A percentile compares a stretch with the other conserved stretches of the same genome.
Evolutionary conservation across 2,888 invertebrate genomes (phyloP).

Genomic region (Microctonus hyperodae): DNA sequence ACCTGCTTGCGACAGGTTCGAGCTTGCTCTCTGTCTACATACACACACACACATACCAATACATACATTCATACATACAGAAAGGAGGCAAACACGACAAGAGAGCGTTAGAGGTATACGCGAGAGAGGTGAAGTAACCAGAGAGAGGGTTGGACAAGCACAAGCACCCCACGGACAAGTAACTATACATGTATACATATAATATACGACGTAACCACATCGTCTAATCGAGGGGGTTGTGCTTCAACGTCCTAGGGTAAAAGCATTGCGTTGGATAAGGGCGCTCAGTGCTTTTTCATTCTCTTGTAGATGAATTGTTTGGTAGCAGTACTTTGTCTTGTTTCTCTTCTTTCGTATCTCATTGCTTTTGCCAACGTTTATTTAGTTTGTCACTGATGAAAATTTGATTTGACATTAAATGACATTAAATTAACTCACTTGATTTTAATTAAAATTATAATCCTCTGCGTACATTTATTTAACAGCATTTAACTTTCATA

Average conservation of each 20-base stretch:
- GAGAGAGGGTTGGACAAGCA: constrained; percentile 30
- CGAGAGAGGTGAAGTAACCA: not conserved
- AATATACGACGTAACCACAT: constrained; percentile 54
- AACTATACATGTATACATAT: too few species aligned
- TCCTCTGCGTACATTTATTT: not conserved
- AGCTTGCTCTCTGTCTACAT: too few species aligned
- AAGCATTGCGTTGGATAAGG: constrained; percentile 20
- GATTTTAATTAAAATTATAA: not conserved
- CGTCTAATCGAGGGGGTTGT: constrained; percentile 52
- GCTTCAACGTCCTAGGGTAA: constrained; percentile 35
- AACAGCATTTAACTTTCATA: not conserved
- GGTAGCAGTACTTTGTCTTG: too few species aligned
- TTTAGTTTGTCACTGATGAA: not conserved
- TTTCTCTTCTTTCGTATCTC: not conserved
- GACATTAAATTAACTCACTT: not conserved
- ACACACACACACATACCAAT: too few species aligned
- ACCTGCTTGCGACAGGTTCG: constrained; percentile 50
- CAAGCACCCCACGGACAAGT: constrained; percentile 36
- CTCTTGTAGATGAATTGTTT: not conserved
- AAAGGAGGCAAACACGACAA: too few species aligned
- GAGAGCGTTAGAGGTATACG: constrained; percentile 15
- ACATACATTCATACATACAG: too few species aligned
- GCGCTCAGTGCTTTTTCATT: not conserved
- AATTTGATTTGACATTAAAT: not conserved
- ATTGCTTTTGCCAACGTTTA: not conserved